Percentiles rank a stretch among this genome's conserved stretches.
Evolutionary conservation across 2,797 vertebrate genomes (phyloP).

Genomic region (Apogon hyalosoma): DNA sequence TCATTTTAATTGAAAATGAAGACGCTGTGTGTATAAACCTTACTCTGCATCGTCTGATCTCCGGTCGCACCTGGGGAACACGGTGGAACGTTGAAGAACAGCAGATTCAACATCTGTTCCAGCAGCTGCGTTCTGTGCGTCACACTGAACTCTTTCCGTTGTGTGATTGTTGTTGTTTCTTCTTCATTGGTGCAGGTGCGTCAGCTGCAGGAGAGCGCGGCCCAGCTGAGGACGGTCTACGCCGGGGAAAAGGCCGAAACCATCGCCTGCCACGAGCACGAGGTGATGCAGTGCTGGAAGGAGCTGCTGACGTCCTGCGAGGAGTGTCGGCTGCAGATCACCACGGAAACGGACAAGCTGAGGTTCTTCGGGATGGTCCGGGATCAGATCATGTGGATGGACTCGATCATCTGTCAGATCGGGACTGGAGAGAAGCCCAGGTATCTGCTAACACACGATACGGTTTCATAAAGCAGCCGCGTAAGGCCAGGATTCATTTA

Average conservation of each 20-base stretch:
- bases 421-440: slow-evolving; percentile 92
- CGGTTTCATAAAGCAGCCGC: too few species aligned
- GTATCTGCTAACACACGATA: slow-evolving; percentile 67
- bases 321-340: slow-evolving; percentile 92
- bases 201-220: slow-evolving; percentile 93
- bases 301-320: slow-evolving; percentile 92
- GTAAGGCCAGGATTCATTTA: too few species aligned
- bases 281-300: slow-evolving; percentile 92
- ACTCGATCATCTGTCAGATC: slow-evolving; percentile 92
- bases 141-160: slow-evolving; percentile 21
- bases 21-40: too few species aligned
- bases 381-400: slow-evolving; percentile 95
- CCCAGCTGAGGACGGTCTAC: slow-evolving; percentile 93
- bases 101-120: slow-evolving; percentile 11
- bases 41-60: too few species aligned
- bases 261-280: slow-evolving; percentile 92
- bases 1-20: too few species aligned
- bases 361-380: slow-evolving; percentile 89
- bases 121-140: slow-evolving; percentile 59
- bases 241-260: slow-evolving; percentile 93
- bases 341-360: slow-evolving; percentile 91
- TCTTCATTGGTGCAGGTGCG: slow-evolving; percentile 82
- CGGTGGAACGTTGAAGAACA: too few species aligned
- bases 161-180: neutral
- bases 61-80: too few species aligned